Base-by-base conservation (phyloP, 2,797 vertebrate genomes). In the Capromys pilorides region DNA sequence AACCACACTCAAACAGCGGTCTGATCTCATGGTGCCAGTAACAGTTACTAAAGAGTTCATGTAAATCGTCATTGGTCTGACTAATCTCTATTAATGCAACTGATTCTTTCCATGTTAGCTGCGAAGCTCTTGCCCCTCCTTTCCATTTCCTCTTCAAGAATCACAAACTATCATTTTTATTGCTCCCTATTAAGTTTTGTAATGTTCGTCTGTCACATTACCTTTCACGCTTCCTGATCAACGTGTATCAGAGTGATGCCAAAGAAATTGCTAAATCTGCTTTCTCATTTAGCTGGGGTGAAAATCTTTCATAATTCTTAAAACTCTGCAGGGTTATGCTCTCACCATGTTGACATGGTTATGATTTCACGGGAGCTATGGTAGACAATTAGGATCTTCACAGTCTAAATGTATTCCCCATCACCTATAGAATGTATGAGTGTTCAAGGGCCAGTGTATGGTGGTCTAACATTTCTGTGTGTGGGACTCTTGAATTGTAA, bases 1-100 rank as follows among this genome's bases (percentile, higher is more conserved):
- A 57, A 22, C 64, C 88, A 49, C 49, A 67, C 92, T 94, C 81
- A 62, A 69, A 77, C 94, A 26, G 31, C 86, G 86, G 95, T 86
- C 18, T 67, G 82, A 96, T 97, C 78, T 75, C 78, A 75, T 66
- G 96, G 79, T 91, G 86, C 90, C 77, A 66, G 94, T 97, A 97
- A 97, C 97, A 86, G 31, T 92, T 33, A 54, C 96, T 96, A 88
- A 94, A 62, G 73, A 94, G 19, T 94, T 49, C 89, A 79, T 54
- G 93, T 95, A 93, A 95, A 95, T 97, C 62, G 0, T 92, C 51
- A 59, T 93, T 84, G 85, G 91, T 96, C 93, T 41, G 91, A 54
- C 64, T 51, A 49, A 86, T 96, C 96, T 98, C 93, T 97, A 95
- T 93, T 98, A 97, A 98, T 75, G 88, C 92, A 90, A 93, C 95